Conservation (phyloP, 2,113 vertebrate genomes). For the Thamnophis sirtalis region DNA sequence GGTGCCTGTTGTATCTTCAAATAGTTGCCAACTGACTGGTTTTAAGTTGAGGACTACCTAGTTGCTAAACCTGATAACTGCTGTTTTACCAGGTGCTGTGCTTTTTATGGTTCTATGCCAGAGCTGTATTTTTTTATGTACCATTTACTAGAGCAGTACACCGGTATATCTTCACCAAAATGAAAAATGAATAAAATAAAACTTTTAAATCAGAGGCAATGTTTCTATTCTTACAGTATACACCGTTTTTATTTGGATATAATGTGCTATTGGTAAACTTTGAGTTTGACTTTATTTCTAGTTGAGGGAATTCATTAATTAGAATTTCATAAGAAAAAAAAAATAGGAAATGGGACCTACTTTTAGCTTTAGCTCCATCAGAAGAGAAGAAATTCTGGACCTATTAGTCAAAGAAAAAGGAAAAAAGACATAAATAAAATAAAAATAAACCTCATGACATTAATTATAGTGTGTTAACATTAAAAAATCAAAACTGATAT, state of each 20-base stretch:
- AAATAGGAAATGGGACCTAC: not conserved
- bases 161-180: not conserved
- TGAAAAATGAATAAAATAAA: not conserved
- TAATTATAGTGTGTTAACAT: not conserved
- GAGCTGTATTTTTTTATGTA: not conserved
- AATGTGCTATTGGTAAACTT: not conserved
- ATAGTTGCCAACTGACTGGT: not conserved
- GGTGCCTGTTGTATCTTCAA: not conserved
- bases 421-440: not conserved
- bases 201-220: not conserved
- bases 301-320: not conserved
- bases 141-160: not conserved
- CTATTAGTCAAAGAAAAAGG: not conserved
- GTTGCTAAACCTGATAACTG: not conserved
- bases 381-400: not conserved
- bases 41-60: not conserved
- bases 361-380: not conserved
- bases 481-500: not conserved
- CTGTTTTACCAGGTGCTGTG: not conserved
- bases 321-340: not conserved
- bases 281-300: not conserved
- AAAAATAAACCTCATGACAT: not conserved
- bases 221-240: not conserved
- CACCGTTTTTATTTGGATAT: not conserved
- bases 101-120: not conserved